Evolutionary conservation across 2,797 vertebrate species (phyloP).

Genomic region (Tachyglossus aculeatus): DNA sequence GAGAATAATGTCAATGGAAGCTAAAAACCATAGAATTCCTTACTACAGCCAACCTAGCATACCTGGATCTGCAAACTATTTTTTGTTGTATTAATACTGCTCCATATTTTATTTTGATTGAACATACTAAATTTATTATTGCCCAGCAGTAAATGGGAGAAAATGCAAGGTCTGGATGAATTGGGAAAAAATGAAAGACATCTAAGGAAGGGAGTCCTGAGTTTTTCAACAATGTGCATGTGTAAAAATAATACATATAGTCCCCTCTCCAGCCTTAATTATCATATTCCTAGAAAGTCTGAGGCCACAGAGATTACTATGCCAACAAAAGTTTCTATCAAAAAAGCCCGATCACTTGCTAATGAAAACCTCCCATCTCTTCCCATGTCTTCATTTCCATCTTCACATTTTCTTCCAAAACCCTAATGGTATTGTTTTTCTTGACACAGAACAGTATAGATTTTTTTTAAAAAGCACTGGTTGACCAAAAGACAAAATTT

Average conservation of each 20-base stretch:
- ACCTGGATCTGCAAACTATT: accelerated
- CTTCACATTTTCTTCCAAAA: too few relatives aligned
- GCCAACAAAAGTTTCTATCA: too few relatives aligned
- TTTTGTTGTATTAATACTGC: background rate
- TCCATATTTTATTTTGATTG: background rate
- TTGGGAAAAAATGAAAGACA: constrained; percentile 25
- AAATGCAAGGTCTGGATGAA: background rate
- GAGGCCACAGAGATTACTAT: background rate
- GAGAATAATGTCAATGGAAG: constrained; percentile 31
- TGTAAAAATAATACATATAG: background rate
- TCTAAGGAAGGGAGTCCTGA: background rate
- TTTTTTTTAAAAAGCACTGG: too few relatives aligned
- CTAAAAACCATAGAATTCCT: background rate
- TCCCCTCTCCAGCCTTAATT: constrained; percentile 21
- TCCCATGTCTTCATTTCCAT: too few relatives aligned
- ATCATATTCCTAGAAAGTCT: constrained; percentile 18
- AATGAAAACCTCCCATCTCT: too few relatives aligned
- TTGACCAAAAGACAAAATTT: too few relatives aligned
- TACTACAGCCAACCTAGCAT: background rate
- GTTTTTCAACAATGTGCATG: background rate
- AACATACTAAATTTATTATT: constrained; percentile 32
- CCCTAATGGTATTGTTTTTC: too few relatives aligned
- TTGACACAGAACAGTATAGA: too few relatives aligned
- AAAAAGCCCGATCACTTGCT: too few relatives aligned
- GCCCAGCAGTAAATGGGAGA: constrained; percentile 11